Conservation (phyloP, 1,140 invertebrate species). For the Philaenus spumarius region DNA sequence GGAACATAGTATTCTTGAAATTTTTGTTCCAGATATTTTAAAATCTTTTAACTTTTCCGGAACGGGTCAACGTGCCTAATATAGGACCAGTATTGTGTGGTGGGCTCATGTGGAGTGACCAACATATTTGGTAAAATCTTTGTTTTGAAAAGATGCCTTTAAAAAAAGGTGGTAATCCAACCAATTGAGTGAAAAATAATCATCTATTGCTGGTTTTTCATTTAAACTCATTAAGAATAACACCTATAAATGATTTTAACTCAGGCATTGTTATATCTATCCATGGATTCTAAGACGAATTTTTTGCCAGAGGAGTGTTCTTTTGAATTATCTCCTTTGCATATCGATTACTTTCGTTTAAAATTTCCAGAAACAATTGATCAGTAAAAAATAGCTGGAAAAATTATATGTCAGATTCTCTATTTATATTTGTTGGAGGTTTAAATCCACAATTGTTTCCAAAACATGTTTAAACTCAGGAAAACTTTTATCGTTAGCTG, state of each 20-base stretch:
- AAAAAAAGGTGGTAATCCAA: slow-evolving; percentile 4
- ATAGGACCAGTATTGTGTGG: slow-evolving; percentile 3
- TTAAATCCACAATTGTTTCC: slow-evolving; percentile 1
- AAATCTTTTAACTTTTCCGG: slow-evolving; percentile 14
- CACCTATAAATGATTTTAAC: slow-evolving; percentile 11
- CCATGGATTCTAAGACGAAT: background rate
- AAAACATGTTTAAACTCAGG: background rate
- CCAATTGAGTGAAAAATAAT: slow-evolving; percentile 8
- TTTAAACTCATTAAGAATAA: slow-evolving; percentile 7
- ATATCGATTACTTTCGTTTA: slow-evolving; percentile 10
- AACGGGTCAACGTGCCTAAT: too few species aligned
- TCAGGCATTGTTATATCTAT: slow-evolving; percentile 4
- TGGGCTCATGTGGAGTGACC: slow-evolving; percentile 1
- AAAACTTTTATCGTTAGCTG: background rate
- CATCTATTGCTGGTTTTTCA: slow-evolving; percentile 6
- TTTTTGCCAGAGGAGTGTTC: background rate
- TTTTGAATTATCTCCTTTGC: background rate
- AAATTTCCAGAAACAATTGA: background rate
- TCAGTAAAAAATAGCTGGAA: slow-evolving; percentile 14
- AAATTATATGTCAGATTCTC: background rate
- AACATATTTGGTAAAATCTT: slow-evolving; percentile 11
- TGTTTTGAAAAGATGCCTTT: slow-evolving; percentile 6
- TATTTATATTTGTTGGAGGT: background rate
- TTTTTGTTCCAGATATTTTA: slow-evolving; percentile 1
- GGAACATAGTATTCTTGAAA: slow-evolving; percentile 3